Percentiles rank a stretch among this genome's conserved stretches.
phyloP scores from a whole-genome alignment of 2,113 vertebrate genomes.

The Paradisaea rubra region DNA sequence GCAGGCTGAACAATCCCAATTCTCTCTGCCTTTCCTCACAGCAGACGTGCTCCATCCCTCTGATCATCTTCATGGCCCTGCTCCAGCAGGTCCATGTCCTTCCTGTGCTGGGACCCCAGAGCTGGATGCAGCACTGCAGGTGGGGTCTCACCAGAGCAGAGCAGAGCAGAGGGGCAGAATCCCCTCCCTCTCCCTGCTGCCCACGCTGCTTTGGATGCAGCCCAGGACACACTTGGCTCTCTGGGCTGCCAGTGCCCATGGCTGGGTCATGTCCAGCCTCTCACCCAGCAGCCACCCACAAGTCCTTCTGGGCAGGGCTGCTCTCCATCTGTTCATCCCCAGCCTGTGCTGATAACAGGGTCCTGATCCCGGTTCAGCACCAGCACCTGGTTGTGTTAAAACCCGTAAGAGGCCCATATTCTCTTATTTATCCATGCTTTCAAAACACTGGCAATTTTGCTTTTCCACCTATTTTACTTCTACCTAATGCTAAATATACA shows the following conservation, averaged over 20 bases:
- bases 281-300: neutral
- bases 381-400: neutral
- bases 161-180: neutral
- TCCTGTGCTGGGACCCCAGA: neutral
- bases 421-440: neutral
- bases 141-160: neutral
- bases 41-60: neutral
- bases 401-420: accelerated
- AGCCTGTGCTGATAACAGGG: accelerated
- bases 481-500: neutral
- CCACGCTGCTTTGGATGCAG: neutral
- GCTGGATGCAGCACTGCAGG: neutral
- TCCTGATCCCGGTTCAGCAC: neutral
- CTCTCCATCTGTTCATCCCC: neutral
- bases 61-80: accelerated
- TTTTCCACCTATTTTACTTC: neutral
- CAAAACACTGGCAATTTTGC: neutral
- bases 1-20: neutral
- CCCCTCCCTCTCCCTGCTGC: neutral
- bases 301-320: neutral
- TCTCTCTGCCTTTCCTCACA: neutral
- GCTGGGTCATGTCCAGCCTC: neutral
- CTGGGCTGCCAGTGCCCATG: neutral
- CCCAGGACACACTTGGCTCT: neutral
- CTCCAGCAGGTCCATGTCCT: neutral